Evolutionary conservation across 2,888 invertebrate genomes (phyloP), one percentile per base, ranked within the genome.

Genomic region (Plutella xylostella): DNA sequence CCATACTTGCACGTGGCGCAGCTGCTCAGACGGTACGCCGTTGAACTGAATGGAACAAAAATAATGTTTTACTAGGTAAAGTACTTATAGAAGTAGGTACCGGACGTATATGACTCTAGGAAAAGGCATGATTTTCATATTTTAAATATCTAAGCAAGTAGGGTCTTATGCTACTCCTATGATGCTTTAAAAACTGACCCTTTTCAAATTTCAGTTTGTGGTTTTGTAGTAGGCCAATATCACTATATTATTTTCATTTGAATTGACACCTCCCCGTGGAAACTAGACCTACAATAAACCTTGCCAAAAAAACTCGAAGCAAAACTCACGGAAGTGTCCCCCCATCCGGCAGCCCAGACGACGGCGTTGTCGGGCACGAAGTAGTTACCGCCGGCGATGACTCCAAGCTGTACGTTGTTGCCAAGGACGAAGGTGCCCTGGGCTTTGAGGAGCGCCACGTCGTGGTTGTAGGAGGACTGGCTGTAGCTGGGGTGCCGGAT

Each of bases 361-460:
- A 47, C 47, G 41, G 55, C 50, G 30, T 61, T 61, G 18, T 65
- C 65, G 5, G 41, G 44, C 6, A 65, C 50, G 20, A 51, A 48
- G 46, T 63, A 65, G 39, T 52, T 55, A 4, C 55, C 2, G 2
- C 58, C 58, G 2, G 65, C 60, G 11, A 65, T 60, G 2, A 48
- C 48, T 15, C 37, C 63, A 1, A 51, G 50, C 38, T 46, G 51
- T 37, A 47, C 55, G 43, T 56, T 62, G 2, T 14, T 42, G 4
- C 79, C 63, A 2, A 38, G 42, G 1, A 45, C 37, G 3, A 51
- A 17, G 1, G 63, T 49, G 11, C 60, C 66, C 9, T n/a, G n/a
- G n/a, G n/a, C n/a, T n/a, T n/a, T n/a, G 19, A 80, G n/a, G 5
- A 83, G 50, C 11, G 70, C 63, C n/a, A 82, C 50, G 47, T 84